Evolutionary conservation across 2,888 invertebrate genomes (phyloP), one percentile per base, ranked within the genome.

Genomic region (Nomada ruficornis): DNA sequence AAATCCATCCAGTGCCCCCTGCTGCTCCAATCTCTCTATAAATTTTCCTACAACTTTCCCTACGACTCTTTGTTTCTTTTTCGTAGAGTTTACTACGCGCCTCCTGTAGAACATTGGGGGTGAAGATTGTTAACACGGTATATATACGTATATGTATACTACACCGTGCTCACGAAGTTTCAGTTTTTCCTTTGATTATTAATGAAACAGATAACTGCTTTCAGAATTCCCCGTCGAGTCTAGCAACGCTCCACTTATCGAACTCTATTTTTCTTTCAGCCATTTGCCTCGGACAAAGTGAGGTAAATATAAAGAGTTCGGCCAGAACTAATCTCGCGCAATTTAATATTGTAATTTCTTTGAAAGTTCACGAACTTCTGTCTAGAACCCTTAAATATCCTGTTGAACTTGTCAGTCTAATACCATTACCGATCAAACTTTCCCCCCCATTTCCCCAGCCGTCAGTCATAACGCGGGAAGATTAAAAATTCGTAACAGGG

Each of bases 311-410:
- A 55, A 65, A 73, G 64, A 44, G 55, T 65, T 64, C 18, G 1
- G 52, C 23, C 26, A 1, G 57, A 57, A 64, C 44, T 72, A 72
- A 57, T 73, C n/a, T 57, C 15, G 29, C 29, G 15, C 47, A 57
- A 65, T 73, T 73, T 67, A 65, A 65, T 73, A 73, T 73, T 73
- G 20, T 73, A 73, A 73, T 73, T 65, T 57, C 47, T 44, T 15
- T 4, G 20, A 20, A 36, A 57, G 67, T 73, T 65, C 10, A 2
- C 20, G 13, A 57, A 63, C 64, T 73, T 65, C 29, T 7, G 20
- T 9, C 29, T 18, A 11, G 29, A 11, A 44, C 15, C 60, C 47
- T 67, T 57, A 55, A 74, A 71, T 63, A 76, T 70, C 70, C 15
- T 44, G 63, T 59, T 50, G 72, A 47, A 64, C 64, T 77, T 72